Conservation (phyloP, 2,797 vertebrate genomes). For the Clarias laeviceps region DNA sequence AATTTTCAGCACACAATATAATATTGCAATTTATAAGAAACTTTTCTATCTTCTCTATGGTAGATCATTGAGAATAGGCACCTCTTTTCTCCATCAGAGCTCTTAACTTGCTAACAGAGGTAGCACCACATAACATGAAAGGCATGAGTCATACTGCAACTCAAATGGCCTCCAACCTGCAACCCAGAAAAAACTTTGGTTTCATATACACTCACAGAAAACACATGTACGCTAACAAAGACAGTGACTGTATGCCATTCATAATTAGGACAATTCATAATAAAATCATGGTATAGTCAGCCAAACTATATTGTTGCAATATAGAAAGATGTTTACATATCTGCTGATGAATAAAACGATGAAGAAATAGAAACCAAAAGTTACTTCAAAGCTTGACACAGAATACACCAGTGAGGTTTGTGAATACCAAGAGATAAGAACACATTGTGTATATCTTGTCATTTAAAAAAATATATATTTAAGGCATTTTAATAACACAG, state of each 20-base stretch:
- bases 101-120: not conserved
- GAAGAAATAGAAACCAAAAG: not conserved
- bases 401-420: not conserved
- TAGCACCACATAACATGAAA: conserved; percentile 20
- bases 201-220: conserved; percentile 1
- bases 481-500: not conserved
- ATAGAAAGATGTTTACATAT: not conserved
- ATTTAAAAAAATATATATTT: not conserved
- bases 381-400: not conserved
- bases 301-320: not conserved
- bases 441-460: not conserved
- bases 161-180: conserved; percentile 14
- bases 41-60: not conserved
- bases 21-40: not conserved
- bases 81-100: conserved; percentile 42
- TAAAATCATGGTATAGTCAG: not conserved
- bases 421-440: not conserved
- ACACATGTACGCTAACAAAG: not conserved
- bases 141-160: conserved; percentile 24
- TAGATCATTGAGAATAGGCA: not conserved
- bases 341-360: not conserved
- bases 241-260: not conserved
- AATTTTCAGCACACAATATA: not conserved
- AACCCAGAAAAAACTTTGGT: conserved; percentile 1
- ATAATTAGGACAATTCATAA: not conserved